Conservation (phyloP, 2,888 invertebrate genomes). For the Plusia festucae region DNA sequence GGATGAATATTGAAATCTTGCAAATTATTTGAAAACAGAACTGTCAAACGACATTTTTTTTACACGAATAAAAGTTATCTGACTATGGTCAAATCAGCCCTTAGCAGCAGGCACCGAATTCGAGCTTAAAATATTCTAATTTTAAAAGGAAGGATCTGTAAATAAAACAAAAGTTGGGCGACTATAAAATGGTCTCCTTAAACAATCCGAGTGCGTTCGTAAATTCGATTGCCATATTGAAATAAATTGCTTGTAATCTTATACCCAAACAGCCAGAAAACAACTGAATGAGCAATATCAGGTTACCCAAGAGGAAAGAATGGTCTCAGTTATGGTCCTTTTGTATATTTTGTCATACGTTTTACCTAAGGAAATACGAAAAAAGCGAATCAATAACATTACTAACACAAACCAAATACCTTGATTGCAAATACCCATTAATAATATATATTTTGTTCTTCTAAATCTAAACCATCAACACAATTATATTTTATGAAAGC, state of each 20-base stretch:
- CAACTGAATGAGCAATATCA: slow-evolving; percentile 87
- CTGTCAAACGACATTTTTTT: too few relatives aligned
- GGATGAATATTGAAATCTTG: too few relatives aligned
- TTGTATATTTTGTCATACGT: slow-evolving; percentile 76
- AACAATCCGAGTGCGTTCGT: slow-evolving; percentile 77
- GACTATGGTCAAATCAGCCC: too few relatives aligned
- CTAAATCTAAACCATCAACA: slow-evolving; percentile 59
- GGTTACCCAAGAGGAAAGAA: slow-evolving; percentile 81
- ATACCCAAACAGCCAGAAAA: slow-evolving; percentile 88
- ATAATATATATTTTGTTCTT: slow-evolving; percentile 56
- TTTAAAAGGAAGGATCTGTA: slow-evolving; percentile 49
- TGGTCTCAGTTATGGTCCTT: slow-evolving; percentile 77
- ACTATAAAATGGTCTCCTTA: slow-evolving; percentile 76
- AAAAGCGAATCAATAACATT: slow-evolving; percentile 54
- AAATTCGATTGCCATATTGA: slow-evolving; percentile 86
- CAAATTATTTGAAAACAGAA: too few relatives aligned
- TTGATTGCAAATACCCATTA: slow-evolving; percentile 56
- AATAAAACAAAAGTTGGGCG: slow-evolving; percentile 72
- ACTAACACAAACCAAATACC: slow-evolving; percentile 53
- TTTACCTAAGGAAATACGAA: slow-evolving; percentile 61
- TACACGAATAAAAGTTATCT: too few relatives aligned
- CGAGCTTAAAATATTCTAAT: slow-evolving; percentile 32
- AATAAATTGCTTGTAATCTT: slow-evolving; percentile 89
- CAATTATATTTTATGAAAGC: slow-evolving; percentile 72
- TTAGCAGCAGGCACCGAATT: neutral